Conservation (phyloP, 2,113 vertebrate species). For the Emydura subglobosa region DNA sequence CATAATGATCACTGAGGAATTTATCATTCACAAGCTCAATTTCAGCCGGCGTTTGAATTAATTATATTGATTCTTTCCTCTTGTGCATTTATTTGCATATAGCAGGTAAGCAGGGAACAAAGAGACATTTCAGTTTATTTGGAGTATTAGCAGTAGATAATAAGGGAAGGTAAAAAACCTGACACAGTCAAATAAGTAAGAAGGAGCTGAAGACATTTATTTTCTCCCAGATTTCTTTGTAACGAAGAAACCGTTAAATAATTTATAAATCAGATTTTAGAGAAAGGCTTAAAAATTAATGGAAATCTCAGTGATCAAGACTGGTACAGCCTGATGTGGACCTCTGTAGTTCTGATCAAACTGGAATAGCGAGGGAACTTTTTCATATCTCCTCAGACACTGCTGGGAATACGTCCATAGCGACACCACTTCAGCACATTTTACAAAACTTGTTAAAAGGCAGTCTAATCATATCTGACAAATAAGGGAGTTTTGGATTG, state of each 20-base stretch:
- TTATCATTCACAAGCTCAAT: background rate
- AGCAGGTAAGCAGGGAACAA: background rate
- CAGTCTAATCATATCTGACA: slow-evolving; percentile 59
- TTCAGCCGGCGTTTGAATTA: background rate
- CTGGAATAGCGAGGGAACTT: slow-evolving; percentile 33
- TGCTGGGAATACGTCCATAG: slow-evolving; percentile 27
- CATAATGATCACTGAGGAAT: background rate
- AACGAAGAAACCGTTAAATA: slow-evolving; percentile 62
- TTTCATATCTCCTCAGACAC: slow-evolving; percentile 39
- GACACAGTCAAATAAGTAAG: slow-evolving; percentile 17
- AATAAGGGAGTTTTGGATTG: slow-evolving; percentile 38
- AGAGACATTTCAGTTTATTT: background rate
- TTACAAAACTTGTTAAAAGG: slow-evolving; percentile 55
- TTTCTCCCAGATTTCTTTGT: slow-evolving; percentile 41
- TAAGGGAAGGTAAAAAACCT: background rate
- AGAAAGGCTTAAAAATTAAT: slow-evolving; percentile 77
- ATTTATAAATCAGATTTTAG: slow-evolving; percentile 71
- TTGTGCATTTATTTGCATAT: background rate
- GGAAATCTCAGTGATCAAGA: slow-evolving; percentile 47
- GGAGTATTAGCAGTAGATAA: background rate
- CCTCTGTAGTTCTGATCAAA: slow-evolving; percentile 56
- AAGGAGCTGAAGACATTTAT: slow-evolving; percentile 17
- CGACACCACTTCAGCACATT: slow-evolving; percentile 49
- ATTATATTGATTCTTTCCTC: background rate
- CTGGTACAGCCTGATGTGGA: slow-evolving; percentile 28